These are phyloP conservation scores for Rhamnusium bicolor DNA, from an alignment of 2,888 invertebrate species.

Conservation along the genomic window DNA sequence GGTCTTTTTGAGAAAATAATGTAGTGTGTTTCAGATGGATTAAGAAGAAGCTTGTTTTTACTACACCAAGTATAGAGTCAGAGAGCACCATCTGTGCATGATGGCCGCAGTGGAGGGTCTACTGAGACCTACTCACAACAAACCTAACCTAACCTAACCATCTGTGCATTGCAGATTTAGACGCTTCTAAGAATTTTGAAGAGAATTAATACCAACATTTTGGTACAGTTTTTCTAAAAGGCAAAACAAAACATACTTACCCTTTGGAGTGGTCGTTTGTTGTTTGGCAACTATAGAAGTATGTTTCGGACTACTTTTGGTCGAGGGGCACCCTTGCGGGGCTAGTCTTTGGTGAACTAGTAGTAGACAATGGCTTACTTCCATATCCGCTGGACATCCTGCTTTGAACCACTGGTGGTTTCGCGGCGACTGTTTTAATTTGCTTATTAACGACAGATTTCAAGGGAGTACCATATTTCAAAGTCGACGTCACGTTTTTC, in stretches of 20 bases:
- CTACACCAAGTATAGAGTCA: no score
- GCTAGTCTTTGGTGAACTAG: conserved; percentile 54
- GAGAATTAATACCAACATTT: no score
- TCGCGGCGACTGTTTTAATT: conserved; percentile 36
- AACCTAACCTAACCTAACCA: no score
- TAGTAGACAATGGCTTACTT: conserved; percentile 41
- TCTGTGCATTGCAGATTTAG: no score
- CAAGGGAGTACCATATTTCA: conserved; percentile 51
- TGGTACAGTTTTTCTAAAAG: no score
- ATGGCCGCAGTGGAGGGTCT: no score
- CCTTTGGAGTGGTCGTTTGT: conserved; percentile 18
- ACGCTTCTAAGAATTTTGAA: no score
- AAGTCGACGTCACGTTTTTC: conserved; percentile 62
- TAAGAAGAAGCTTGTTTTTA: no score
- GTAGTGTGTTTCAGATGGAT: no score
- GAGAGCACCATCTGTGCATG: no score
- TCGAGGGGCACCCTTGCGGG: conserved; percentile 46
- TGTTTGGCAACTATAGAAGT: conserved; percentile 36
- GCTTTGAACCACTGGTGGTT: conserved; percentile 41
- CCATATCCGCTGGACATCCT: conserved; percentile 57
- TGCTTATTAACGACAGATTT: conserved; percentile 48
- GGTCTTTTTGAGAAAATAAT: no score
- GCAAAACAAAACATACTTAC: conserved; percentile 11
- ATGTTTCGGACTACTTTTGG: conserved; percentile 53
- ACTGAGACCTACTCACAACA: no score